Base-by-base conservation (phyloP, 2,113 vertebrate genomes). In the Uropsilus gracilis region DNA sequence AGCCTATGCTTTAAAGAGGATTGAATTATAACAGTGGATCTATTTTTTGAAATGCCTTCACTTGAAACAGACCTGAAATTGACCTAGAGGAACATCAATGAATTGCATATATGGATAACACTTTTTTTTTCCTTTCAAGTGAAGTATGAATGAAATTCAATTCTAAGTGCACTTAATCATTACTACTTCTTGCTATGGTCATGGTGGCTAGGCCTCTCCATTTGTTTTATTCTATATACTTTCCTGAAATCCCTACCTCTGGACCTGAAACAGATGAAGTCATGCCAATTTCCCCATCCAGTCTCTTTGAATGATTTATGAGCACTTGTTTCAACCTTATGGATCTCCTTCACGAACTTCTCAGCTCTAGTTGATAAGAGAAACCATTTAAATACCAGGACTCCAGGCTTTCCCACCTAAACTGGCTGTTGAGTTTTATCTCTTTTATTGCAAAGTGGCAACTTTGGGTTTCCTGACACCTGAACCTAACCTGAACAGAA, bases 11-110 rank as follows among this genome's bases (percentile, higher is more conserved):
- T 87, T 86, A 90, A 66, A 57, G 8, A 88, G 2, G n/a, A 95
- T 24, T 82, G 3, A 2, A 90, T 73, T 94, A 63, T 87, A 78
- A 76, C n/a, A 92, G 85, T 64, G 8, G 34, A 90, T 86, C 26
- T 71, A 46, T 76, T 88, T 88, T 86, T 88, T 57, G 8, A 95
- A 91, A 88, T 86, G n/a, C 1, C 82, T 94, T 94, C 26, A 57
- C 30, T 85, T 90, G 46, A 57, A 94, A 78, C 30, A 94, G 48
- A 90, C 28, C 30, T 92, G 26, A 55, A 92, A 77, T 94, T 72
- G 72, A 95, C 77, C 57, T 61, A 87, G 89, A 10, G 9, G 22
- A 71, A 77, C 5, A 80, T 17, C 12, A 78, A n/a, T 86, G 48
- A 94, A 77, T 11, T 81, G 5, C 8, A 81, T 82, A 73, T 63